These are phyloP conservation scores for Mustela lutreola DNA, from an alignment of 2,113 vertebrate genomes.

Conservation along the genomic window DNA sequence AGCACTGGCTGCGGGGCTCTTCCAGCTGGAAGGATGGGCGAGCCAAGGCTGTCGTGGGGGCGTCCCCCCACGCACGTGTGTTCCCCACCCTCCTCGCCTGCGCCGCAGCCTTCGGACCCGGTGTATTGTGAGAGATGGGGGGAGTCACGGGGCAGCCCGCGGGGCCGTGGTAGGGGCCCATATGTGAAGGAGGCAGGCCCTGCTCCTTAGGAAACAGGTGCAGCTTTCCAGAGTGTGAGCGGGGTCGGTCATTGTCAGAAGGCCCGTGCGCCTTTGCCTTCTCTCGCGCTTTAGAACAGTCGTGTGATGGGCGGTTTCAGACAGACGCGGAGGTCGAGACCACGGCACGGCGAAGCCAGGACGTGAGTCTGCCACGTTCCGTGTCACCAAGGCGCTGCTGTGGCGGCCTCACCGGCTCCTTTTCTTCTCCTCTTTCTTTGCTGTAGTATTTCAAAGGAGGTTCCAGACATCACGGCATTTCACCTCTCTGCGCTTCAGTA, in stretches of 20 bases:
- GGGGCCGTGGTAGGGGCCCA: not conserved
- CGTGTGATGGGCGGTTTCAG: not conserved
- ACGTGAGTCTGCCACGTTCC: fast-evolving
- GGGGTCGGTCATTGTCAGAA: not conserved
- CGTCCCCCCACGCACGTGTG: fast-evolving
- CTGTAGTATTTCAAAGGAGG: not conserved
- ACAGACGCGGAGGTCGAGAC: not conserved
- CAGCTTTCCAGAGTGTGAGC: fast-evolving
- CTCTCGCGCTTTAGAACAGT: not conserved
- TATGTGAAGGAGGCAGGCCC: not conserved
- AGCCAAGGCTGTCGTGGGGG: fast-evolving
- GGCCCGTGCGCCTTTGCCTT: not conserved
- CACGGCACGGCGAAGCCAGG: not conserved
- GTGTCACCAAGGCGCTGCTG: fast-evolving
- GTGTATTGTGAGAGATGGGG: fast-evolving
- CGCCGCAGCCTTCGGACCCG: fast-evolving
- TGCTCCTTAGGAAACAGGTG: fast-evolving
- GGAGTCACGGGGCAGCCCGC: fast-evolving
- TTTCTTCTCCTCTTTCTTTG: not conserved
- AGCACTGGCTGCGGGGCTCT: fast-evolving
- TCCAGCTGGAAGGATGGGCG: fast-evolving
- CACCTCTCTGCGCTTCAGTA: not conserved
- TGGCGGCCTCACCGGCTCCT: not conserved
- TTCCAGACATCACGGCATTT: not conserved
- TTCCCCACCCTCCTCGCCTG: fast-evolving